Evolutionary conservation across 37 sponge, comb jelly and placozoan genomes (phyloP).

Genomic region (Oopsacas minuta): DNA sequence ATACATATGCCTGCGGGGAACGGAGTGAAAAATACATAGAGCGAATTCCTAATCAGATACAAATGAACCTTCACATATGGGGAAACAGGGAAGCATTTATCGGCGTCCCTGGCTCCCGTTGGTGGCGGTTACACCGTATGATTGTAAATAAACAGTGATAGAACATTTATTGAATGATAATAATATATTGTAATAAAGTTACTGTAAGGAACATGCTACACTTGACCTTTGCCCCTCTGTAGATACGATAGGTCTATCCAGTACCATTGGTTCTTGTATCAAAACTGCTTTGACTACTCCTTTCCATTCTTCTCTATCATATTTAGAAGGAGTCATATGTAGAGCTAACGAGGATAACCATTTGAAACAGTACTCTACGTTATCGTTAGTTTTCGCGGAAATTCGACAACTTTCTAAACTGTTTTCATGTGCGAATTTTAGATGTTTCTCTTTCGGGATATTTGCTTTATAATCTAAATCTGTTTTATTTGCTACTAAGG

Average conservation of each 20-base stretch:
- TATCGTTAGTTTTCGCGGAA: slow-evolving; percentile 85
- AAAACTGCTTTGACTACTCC: slow-evolving; percentile 8
- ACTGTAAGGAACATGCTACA: slow-evolving; percentile 14
- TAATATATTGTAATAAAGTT: not conserved
- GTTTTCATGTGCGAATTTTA: slow-evolving; percentile 56
- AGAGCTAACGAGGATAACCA: not conserved
- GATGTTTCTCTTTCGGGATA: slow-evolving; percentile 73
- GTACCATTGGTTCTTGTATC: slow-evolving; percentile 5
- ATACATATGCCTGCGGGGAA: too few relatives aligned
- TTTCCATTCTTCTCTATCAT: not conserved
- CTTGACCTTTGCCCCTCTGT: not conserved
- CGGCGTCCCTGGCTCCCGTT: too few relatives aligned
- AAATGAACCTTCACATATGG: too few relatives aligned
- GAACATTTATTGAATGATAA: not conserved
- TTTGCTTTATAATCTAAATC: slow-evolving; percentile 67
- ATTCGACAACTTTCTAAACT: slow-evolving; percentile 56
- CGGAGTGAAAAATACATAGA: too few relatives aligned
- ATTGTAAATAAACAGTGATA: not conserved
- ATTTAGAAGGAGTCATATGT: not conserved
- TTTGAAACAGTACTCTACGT: slow-evolving; percentile 32
- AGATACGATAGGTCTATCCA: not conserved
- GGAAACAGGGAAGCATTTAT: too few relatives aligned
- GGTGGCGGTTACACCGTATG: too few relatives aligned
- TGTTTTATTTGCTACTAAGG: slow-evolving; percentile 88
- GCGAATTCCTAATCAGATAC: too few relatives aligned